Conservation (phyloP, 2,888 invertebrate species). For the Eupithecia tripunctaria region DNA sequence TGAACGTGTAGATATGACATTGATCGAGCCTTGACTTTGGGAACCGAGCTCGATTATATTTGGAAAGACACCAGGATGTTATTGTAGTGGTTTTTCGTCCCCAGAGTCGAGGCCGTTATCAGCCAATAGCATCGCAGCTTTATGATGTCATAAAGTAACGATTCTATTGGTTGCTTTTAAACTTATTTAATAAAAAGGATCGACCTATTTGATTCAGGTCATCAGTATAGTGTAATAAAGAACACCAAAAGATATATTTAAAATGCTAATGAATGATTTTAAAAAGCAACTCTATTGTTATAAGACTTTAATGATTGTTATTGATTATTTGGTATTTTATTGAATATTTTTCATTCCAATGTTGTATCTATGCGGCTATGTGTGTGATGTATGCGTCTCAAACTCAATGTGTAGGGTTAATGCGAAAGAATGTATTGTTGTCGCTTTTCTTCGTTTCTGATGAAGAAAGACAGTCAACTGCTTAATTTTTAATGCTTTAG, state of each 20-base stretch:
- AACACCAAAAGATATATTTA: conserved; percentile 2
- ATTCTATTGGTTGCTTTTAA: neutral
- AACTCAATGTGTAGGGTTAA: conserved; percentile 20
- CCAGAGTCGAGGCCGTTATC: neutral
- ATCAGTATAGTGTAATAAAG: neutral
- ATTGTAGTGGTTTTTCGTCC: neutral
- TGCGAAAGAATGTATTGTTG: conserved; percentile 15
- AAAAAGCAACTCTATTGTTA: conserved; percentile 1
- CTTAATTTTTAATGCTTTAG: neutral
- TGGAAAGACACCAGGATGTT: neutral
- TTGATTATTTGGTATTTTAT: conserved; percentile 3
- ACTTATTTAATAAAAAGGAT: neutral
- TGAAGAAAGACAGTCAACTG: conserved; percentile 16
- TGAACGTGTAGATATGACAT: conserved; percentile 26
- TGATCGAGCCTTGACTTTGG: conserved; percentile 8
- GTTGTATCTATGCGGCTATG: conserved; percentile 19
- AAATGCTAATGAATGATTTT: neutral
- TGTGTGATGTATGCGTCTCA: conserved; percentile 2
- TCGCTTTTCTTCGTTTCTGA: conserved; percentile 22
- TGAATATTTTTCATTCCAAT: conserved; percentile 11
- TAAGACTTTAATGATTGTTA: neutral
- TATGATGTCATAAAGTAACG: neutral
- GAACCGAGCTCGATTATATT: neutral
- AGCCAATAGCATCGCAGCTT: neutral
- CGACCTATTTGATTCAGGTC: neutral